Conservation (phyloP, 2,113 vertebrate genomes). For the Carollia perspicillata region DNA sequence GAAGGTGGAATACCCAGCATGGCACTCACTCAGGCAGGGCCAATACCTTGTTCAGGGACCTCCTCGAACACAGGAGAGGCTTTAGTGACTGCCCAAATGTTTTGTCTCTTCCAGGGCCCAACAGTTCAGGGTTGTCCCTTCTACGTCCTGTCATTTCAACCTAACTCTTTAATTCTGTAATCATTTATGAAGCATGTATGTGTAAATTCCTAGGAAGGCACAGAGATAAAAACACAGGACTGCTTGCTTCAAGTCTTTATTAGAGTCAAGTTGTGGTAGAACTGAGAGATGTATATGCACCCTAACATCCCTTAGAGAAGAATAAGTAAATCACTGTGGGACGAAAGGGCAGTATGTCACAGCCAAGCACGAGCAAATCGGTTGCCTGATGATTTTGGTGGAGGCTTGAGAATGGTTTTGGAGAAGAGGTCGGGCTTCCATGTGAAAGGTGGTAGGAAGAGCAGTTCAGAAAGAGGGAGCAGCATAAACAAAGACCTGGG, state of each 20-base stretch:
- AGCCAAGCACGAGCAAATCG: neutral
- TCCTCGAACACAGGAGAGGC: neutral
- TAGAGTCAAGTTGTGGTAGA: neutral
- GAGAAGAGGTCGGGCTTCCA: neutral
- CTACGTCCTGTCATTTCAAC: neutral
- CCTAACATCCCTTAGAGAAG: neutral
- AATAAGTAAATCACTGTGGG: neutral
- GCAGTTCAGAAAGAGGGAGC: neutral
- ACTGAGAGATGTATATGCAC: neutral
- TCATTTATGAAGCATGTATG: neutral
- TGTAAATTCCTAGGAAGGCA: neutral
- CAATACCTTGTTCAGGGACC: too few species aligned
- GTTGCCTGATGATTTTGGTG: neutral
- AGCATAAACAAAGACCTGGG: neutral
- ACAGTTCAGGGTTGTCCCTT: neutral
- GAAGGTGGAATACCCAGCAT: neutral
- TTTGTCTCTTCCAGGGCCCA: neutral
- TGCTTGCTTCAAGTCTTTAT: neutral
- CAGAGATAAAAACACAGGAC: neutral
- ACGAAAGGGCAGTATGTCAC: neutral
- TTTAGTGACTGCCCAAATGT: neutral
- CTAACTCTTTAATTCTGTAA: neutral
- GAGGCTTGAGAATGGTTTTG: neutral
- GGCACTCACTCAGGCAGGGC: neutral
- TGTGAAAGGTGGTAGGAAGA: neutral